Percentiles rank a stretch among this genome's conserved stretches.
These are phyloP conservation scores for Anarrhichthys ocellatus DNA, from an alignment of 2,113 vertebrate genomes.

Conservation along the genomic window DNA sequence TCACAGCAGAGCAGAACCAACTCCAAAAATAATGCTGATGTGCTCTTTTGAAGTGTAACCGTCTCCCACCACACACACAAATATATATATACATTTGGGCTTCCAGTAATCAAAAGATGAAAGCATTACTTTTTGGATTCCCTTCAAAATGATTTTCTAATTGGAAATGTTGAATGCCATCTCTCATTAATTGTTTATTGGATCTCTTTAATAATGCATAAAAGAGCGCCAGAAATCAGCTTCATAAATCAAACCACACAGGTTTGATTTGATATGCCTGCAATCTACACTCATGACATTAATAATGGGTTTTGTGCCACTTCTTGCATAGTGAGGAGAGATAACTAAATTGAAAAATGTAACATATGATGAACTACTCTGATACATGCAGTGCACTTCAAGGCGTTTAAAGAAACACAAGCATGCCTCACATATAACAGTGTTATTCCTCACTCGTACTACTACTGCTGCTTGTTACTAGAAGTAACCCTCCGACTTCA, in stretches of 20 bases:
- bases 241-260: slow-evolving; percentile 1
- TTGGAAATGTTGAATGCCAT: not conserved
- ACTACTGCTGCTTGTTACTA: not conserved
- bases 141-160: not conserved
- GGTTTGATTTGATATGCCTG: not conserved
- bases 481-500: not conserved
- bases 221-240: not conserved
- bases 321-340: not conserved
- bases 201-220: not conserved
- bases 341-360: not conserved
- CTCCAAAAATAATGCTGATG: slow-evolving; percentile 16
- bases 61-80: not conserved
- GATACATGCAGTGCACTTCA: not conserved
- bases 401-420: not conserved
- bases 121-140: not conserved
- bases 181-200: not conserved
- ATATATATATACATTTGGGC: not conserved
- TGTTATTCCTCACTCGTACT: not conserved
- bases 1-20: slow-evolving; percentile 28
- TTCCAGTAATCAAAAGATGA: not conserved
- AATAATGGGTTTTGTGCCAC: not conserved
- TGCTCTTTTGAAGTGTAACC: slow-evolving; percentile 4
- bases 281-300: not conserved
- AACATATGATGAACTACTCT: not conserved
- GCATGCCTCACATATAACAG: not conserved